phyloP scores from a whole-genome alignment of 2,113 vertebrate genomes.

The Bolborhynchus lineola region DNA sequence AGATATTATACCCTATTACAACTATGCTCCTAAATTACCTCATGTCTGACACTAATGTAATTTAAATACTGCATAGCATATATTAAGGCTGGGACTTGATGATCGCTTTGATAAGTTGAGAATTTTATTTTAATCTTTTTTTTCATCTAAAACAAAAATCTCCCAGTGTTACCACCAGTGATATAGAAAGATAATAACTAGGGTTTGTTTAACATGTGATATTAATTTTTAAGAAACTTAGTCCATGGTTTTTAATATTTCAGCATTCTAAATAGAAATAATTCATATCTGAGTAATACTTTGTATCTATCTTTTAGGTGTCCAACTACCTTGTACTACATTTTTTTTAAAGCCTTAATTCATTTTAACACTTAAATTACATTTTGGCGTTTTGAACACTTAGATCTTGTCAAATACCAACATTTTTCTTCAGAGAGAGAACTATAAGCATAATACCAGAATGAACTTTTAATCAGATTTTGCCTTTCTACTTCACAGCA shows the following conservation, averaged over 20 bases:
- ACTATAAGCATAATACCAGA: not conserved
- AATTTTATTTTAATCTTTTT: constrained; percentile 8
- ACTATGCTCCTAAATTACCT: not conserved
- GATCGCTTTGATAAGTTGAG: not conserved
- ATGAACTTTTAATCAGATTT: not conserved
- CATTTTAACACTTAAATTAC: not conserved
- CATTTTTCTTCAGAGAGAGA: not conserved
- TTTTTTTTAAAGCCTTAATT: not conserved
- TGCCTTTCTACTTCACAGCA: not conserved
- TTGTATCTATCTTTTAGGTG: not conserved
- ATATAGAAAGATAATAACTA: not conserved
- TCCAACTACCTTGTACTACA: not conserved
- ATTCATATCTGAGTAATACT: not conserved
- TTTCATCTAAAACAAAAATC: not conserved
- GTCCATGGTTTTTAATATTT: not conserved
- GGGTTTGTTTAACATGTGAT: not conserved
- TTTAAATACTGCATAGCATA: not conserved
- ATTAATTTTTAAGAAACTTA: not conserved
- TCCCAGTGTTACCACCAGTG: not conserved
- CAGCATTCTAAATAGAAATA: not conserved
- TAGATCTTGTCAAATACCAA: not conserved
- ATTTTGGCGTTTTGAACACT: not conserved
- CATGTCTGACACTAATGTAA: not conserved
- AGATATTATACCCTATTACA: not conserved
- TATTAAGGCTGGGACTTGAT: not conserved